Base-by-base conservation (phyloP, 2,113 vertebrate genomes). In the Ifrita kowaldi region DNA sequence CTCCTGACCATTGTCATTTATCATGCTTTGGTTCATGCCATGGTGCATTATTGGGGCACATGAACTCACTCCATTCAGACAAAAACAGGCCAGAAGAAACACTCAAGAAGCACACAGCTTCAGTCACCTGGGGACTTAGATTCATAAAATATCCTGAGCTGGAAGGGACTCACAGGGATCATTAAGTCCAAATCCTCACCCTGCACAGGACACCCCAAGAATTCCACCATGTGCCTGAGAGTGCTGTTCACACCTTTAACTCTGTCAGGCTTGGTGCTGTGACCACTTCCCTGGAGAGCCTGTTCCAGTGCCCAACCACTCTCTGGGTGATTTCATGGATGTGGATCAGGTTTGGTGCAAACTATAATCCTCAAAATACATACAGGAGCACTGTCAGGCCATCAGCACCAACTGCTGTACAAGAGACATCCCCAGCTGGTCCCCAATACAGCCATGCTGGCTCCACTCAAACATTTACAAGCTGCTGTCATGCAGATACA, bases 381-480 rank as follows among this genome's bases (percentile, higher is more conserved):
- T 16, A 22, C 3, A 16, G 19, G 9, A 77, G 24, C 10, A 32
- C 30, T 65, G 28, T 9, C 30, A 53, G 24, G 23, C 26, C 69
- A 89, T 22, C 28, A 63, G 24, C n/a, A 78, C 10, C 17, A 78
- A 32, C 32, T 59, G 3, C 37, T 35, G 18, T 14, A 33, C 16
- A 64, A n/a, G 18, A 57, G 4, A 13, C 12, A 57, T 20, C 28
- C 5, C 46, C n/a, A 56, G 0, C 6, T 22, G 27, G 13, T 39
- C 16, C 41, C 47, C 23, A 55, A 0, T 0, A n/a, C 26, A 64
- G 21, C 30, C 52, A 64, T 2, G 1, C 5, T 8, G 28, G 11
- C 50, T 41, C 30, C 4, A 62, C 18, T 44, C 35, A 67, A 44
- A 26, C 19, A 68, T 9, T 42, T 57, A 18, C 22, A 44, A 28